Evolutionary conservation across 2,888 invertebrate genomes (phyloP).

Genomic region (Leptinotarsa rubiginosa): DNA sequence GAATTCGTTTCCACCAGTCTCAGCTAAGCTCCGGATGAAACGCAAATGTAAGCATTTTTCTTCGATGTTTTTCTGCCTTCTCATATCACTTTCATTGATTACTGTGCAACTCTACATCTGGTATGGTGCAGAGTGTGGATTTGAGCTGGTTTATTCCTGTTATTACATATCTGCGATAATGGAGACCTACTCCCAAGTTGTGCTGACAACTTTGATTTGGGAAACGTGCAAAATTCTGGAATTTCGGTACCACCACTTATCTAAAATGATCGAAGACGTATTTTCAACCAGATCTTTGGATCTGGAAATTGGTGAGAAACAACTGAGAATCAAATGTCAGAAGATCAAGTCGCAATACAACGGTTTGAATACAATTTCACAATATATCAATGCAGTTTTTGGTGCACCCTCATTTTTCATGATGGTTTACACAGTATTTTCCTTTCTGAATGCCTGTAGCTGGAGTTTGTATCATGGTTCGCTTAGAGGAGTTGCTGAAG

Average conservation of each 20-base stretch:
- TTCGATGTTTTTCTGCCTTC: neutral
- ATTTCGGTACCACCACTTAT: neutral
- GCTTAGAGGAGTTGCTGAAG: neutral
- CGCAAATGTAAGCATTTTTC: neutral
- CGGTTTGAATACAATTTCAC: neutral
- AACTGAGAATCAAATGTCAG: neutral
- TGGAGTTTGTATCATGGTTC: slow-evolving; percentile 1
- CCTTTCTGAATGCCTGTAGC: neutral
- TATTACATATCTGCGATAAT: neutral
- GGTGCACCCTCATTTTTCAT: neutral
- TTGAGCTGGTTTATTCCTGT: neutral
- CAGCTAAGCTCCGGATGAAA: neutral
- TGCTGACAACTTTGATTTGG: neutral
- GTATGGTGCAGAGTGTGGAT: neutral
- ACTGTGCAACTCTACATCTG: neutral
- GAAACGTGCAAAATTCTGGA: neutral
- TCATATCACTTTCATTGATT: neutral
- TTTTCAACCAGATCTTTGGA: neutral
- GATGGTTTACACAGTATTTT: neutral
- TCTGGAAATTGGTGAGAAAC: neutral
- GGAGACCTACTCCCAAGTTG: neutral
- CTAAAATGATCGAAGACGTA: neutral
- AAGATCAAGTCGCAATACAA: neutral
- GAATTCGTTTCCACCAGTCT: neutral
- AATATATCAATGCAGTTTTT: neutral